Evolutionary conservation across 2,888 invertebrate genomes (phyloP), one percentile per base, ranked within the genome.

Genomic region (Eupithecia abbreviata): DNA sequence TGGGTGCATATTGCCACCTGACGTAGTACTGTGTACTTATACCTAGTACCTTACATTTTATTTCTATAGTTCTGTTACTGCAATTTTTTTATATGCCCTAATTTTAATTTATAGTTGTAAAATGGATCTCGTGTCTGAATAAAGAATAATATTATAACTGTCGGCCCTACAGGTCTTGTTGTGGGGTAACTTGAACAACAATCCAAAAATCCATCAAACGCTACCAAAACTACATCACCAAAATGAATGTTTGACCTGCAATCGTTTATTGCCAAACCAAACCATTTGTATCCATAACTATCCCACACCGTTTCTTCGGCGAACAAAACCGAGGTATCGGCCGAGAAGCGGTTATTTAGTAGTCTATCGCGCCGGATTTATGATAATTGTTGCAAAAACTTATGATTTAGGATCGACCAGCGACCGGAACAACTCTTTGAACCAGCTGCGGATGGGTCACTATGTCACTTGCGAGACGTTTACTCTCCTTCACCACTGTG

Each of bases 381-480:
- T 88, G 89, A 84, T 88, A 90, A 90, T 88, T 84, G 86, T 85
- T 80, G 80, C 85, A 87, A 87, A 88, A 90, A 90, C 87, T 90
- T 90, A 86, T 90, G 89, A 90, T 89, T 90, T 87, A 88, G 84
- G 77, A 66, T 84, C 82, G 82, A 81, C 80, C 73, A 78, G 78
- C 79, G 77, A 76, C 78, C 77, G 72, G 80, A 78, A 79, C 79
- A 80, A 71, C 58, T 45, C 65, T 70, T 58, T 3, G 47, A 47
- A 9, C n/a, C n/a, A 51, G 55, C 55, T 58, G 66, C 70, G 41
- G 51, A 65, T 13, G 10, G 18, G 30, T 62, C 62, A 62, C 62
- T 62, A 30, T 62, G 30, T 12, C 12, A 62, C 30, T 55, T 55
- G n/a, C 7, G 3, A 30, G 30, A 30, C 30, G 30, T 30, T 30